Evolutionary conservation across 2,888 invertebrate species (phyloP).

Genomic region (Biston betularia): DNA sequence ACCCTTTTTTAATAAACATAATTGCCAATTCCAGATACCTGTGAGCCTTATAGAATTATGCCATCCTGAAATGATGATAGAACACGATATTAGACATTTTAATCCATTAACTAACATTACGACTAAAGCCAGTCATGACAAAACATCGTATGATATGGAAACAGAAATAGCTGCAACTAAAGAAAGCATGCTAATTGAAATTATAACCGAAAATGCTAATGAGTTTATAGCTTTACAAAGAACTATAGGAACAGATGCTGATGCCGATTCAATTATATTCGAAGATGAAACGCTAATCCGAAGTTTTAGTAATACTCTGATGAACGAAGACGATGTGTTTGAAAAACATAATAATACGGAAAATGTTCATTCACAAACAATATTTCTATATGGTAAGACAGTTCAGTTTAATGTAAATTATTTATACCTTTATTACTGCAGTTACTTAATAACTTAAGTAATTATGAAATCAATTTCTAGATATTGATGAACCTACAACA

Average conservation of each 20-base stretch:
- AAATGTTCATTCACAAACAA: slow-evolving; percentile 62
- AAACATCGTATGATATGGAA: slow-evolving; percentile 13
- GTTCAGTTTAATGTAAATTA: not conserved
- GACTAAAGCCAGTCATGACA: slow-evolving; percentile 16
- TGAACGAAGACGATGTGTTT: slow-evolving; percentile 55
- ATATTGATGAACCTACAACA: slow-evolving; percentile 79
- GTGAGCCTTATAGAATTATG: slow-evolving; percentile 65
- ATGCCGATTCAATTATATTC: slow-evolving; percentile 43
- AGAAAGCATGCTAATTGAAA: slow-evolving; percentile 63
- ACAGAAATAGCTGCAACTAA: slow-evolving; percentile 57
- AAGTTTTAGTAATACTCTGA: slow-evolving; percentile 54
- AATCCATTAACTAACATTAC: slow-evolving; percentile 14
- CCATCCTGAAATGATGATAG: slow-evolving; percentile 52
- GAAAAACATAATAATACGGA: slow-evolving; percentile 54
- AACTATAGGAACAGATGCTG: slow-evolving; percentile 64
- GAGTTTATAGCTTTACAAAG: slow-evolving; percentile 67
- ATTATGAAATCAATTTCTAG: slow-evolving; percentile 51
- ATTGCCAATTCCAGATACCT: slow-evolving; percentile 65
- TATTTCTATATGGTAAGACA: slow-evolving; percentile 71
- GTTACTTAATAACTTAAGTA: not conserved
- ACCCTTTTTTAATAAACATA: slow-evolving; percentile 1
- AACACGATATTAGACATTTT: slow-evolving; percentile 30
- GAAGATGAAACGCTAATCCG: slow-evolving; percentile 55
- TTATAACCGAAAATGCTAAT: slow-evolving; percentile 62
- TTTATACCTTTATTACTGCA: not conserved